Conservation (phyloP, 2,797 vertebrate species). For the Carduelis carduelis region DNA sequence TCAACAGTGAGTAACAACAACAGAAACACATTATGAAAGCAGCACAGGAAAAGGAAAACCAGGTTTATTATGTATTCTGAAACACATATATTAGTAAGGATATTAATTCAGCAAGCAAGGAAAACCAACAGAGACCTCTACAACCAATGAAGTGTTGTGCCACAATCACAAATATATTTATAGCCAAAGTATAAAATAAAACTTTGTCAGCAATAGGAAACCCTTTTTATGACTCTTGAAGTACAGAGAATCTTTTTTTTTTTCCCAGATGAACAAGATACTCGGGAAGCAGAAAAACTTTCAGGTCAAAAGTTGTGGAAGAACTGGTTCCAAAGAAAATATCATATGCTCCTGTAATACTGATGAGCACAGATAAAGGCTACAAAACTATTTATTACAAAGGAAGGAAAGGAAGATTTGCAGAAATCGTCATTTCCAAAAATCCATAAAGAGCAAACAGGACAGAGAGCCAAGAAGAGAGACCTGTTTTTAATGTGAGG, state of each 20-base stretch:
- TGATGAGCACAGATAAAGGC: background rate
- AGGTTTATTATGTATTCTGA: background rate
- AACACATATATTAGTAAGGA: background rate
- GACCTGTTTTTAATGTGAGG: background rate
- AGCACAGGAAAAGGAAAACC: background rate
- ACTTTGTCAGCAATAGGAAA: background rate
- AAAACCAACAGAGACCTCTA: background rate
- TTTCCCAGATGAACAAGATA: background rate
- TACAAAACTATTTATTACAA: background rate
- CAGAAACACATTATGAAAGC: background rate
- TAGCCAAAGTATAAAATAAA: background rate
- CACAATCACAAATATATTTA: background rate
- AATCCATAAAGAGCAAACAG: background rate
- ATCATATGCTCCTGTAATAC: background rate
- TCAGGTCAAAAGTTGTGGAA: background rate
- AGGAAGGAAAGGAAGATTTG: background rate
- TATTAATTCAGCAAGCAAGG: background rate
- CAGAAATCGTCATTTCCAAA: background rate
- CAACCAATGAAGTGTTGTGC: background rate
- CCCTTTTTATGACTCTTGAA: background rate
- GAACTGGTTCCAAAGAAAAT: background rate
- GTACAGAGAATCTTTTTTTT: background rate
- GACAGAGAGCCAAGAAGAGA: background rate
- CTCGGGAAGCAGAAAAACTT: background rate
- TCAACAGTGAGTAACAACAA: background rate